phyloP scores from a whole-genome alignment of 1,140 invertebrate species.

The Pachypeltis micranthus region DNA sequence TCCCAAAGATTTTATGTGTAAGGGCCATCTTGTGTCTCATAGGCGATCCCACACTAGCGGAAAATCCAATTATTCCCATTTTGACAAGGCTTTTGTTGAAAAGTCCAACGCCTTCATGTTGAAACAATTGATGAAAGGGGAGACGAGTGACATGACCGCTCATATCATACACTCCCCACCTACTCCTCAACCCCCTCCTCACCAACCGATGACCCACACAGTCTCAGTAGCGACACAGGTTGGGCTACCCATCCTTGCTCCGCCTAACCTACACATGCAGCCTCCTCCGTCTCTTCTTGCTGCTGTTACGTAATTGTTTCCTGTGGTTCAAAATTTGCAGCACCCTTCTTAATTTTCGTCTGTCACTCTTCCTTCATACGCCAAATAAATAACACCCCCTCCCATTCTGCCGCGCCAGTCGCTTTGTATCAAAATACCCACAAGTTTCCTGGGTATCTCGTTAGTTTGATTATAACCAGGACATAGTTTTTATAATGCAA shows the following conservation, averaged over 20 bases:
- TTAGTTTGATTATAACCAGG: no score
- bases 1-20: conserved; percentile 92
- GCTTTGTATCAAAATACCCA: no score
- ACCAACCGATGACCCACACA: conserved; percentile 22
- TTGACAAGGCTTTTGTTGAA: conserved; percentile 62
- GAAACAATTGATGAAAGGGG: conserved; percentile 35
- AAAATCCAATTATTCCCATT: conserved; percentile 67
- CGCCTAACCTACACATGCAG: conserved; percentile 28
- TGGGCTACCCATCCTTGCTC: conserved; percentile 28
- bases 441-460: no score
- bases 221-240: conserved; percentile 31
- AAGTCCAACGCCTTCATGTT: conserved; percentile 53
- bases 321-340: not conserved
- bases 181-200: conserved; percentile 1
- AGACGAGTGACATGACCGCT: conserved; percentile 37
- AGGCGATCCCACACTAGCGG: conserved; percentile 71
- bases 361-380: no score
- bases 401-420: no score
- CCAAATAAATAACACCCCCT: no score
- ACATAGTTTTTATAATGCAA: no score
- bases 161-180: conserved; percentile 25
- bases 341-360: no score
- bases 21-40: conserved; percentile 81
- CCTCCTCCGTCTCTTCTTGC: conserved; percentile 28
- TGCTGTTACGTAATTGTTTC: conserved; percentile 29